Conservation (phyloP, 2,888 invertebrate species). For the Hecatera dysodea region DNA sequence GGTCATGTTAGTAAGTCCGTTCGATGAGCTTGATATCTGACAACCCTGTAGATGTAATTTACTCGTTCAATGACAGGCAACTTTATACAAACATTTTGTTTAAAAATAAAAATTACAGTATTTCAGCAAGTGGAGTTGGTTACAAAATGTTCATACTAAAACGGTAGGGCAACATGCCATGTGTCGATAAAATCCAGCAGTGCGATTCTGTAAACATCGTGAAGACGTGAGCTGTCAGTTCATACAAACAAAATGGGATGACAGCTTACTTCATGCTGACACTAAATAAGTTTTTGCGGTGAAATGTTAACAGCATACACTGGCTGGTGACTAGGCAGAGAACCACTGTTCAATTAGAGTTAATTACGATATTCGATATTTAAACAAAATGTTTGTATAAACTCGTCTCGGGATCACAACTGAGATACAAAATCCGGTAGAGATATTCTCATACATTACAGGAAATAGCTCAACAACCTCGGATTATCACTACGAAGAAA, state of each 20-base stretch:
- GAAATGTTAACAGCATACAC: no score
- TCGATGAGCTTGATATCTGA: background rate
- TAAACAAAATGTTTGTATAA: conserved; percentile 4
- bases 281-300: no score
- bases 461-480: background rate
- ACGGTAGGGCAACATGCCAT: no score
- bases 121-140: no score
- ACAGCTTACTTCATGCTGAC: no score
- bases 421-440: background rate
- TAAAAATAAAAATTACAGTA: background rate
- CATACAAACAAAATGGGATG: background rate
- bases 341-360: no score
- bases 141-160: no score
- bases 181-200: no score
- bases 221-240: background rate
- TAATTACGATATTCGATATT: background rate
- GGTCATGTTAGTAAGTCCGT: background rate
- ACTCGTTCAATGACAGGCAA: background rate
- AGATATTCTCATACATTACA: background rate
- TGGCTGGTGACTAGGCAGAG: no score
- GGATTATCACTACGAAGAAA: background rate
- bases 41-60: background rate
- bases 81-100: background rate
- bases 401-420: conserved; percentile 1
- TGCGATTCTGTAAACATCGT: background rate